Percentiles rank a stretch among this genome's conserved stretches.
Evolutionary conservation across 2,113 vertebrate genomes (phyloP).

Genomic region (Heteronetta atricapilla): DNA sequence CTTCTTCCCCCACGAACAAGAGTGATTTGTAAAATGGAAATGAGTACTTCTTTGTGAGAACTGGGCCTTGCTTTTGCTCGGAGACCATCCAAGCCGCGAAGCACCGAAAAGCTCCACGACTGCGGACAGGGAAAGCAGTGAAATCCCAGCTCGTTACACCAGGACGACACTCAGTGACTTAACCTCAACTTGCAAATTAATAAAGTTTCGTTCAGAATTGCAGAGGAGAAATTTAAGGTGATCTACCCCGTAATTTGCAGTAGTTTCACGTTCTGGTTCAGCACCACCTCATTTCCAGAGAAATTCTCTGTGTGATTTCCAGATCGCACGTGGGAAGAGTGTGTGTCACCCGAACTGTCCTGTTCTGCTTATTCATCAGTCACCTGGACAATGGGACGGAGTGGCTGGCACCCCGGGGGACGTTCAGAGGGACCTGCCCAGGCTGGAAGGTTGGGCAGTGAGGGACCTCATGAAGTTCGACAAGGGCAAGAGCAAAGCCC

Average conservation of each 20-base stretch:
- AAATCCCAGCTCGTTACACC: background rate
- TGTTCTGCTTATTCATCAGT: too few species aligned
- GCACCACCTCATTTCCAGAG: background rate
- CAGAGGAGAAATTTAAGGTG: background rate
- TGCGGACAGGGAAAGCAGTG: background rate
- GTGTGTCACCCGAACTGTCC: background rate
- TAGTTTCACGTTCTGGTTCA: background rate
- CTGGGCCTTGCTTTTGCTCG: background rate
- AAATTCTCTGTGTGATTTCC: background rate
- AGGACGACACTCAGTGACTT: background rate
- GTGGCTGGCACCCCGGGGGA: too few species aligned
- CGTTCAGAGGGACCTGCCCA: too few species aligned
- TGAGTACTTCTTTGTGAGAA: background rate
- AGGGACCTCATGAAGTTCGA: too few species aligned
- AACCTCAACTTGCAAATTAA: background rate
- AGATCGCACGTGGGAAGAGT: background rate
- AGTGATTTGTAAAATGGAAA: background rate
- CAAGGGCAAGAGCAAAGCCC: background rate
- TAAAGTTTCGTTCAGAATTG: background rate
- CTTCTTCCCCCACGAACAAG: background rate
- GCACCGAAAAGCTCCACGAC: background rate
- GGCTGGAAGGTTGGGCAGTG: too few species aligned
- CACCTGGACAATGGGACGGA: too few species aligned
- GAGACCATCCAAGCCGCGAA: background rate
- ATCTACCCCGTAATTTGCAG: too few species aligned